Evolutionary conservation across 2,888 invertebrate genomes (phyloP), one percentile per base, ranked within the genome.

Genomic region (Stenotaenia linearis): DNA sequence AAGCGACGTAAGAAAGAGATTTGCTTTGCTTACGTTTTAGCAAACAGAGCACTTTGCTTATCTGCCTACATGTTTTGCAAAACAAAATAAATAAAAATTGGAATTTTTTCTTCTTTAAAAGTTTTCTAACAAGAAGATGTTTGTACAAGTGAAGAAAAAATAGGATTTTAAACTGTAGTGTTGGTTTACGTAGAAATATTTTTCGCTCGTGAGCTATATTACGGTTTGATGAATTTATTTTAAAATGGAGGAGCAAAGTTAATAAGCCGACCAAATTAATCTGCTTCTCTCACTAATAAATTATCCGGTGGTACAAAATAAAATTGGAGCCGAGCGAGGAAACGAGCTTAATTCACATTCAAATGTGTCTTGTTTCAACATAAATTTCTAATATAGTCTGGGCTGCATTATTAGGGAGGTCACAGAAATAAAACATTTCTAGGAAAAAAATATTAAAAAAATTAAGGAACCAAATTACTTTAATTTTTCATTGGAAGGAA

Each of bases 181-280:
- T 32, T 32, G 9, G 32, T 50, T 50, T 50, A 50, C 50, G 18
- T 69, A 15, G 69, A 69, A 69, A 69, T 28, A 69, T 25, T 69
- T 69, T 69, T 10, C 69, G 25, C 15, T 15, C 10, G 25, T 69
- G 28, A 15, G 69, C 28, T n/a, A n/a, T n/a, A 69, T 69, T 28
- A 25, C n/a, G n/a, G 28, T 10, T 23, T 69, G 69, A 69, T 69
- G 69, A 69, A 69, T 69, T 69, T 28, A 69, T 69, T 69, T 69
- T 69, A 69, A 69, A 69, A 69, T 69, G 69, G 23, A 28, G 69
- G 69, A 69, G 69, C 69, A 25, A 69, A 69, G 69, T 69, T 69
- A 69, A 69, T 69, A 69, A 69, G 69, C 69, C 69, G 28, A 69
- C 69, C 69, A 25, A 69, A 69, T 69, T 69, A 69, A 69, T 69